Conservation (phyloP, 2,797 vertebrate genomes). For the Florisuga fusca region DNA sequence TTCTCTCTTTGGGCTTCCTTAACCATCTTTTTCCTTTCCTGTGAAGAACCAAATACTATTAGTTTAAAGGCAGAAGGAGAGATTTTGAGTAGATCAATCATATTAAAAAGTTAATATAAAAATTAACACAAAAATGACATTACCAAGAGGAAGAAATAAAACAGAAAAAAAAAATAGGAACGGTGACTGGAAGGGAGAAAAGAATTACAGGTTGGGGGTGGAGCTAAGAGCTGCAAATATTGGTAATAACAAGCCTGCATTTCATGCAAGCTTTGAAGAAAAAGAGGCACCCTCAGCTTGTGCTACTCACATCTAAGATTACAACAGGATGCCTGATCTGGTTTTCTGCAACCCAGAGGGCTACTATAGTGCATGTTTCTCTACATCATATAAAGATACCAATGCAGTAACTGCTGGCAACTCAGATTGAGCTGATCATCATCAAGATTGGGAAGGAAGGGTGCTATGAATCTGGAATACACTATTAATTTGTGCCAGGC, state of each 20-base stretch:
- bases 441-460: background rate
- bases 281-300: background rate
- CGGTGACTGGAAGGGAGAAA: background rate
- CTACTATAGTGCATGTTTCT: background rate
- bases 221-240: background rate
- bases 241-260: background rate
- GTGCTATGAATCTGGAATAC: background rate
- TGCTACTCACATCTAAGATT: background rate
- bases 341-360: background rate
- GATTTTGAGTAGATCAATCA: background rate
- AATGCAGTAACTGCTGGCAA: background rate
- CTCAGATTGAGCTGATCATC: background rate
- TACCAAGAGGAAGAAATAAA: background rate
- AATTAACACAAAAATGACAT: background rate
- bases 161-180: background rate
- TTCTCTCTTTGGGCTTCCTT: conserved; percentile 96
- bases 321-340: background rate
- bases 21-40: conserved; percentile 91
- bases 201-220: background rate
- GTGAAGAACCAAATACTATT: conserved; percentile 39
- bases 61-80: background rate
- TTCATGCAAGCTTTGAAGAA: background rate
- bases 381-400: background rate
- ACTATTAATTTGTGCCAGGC: background rate
- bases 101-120: background rate